Percentiles rank a stretch among this genome's conserved stretches.
Conservation (phyloP, 2,888 invertebrate species). For the Tuta absoluta region DNA sequence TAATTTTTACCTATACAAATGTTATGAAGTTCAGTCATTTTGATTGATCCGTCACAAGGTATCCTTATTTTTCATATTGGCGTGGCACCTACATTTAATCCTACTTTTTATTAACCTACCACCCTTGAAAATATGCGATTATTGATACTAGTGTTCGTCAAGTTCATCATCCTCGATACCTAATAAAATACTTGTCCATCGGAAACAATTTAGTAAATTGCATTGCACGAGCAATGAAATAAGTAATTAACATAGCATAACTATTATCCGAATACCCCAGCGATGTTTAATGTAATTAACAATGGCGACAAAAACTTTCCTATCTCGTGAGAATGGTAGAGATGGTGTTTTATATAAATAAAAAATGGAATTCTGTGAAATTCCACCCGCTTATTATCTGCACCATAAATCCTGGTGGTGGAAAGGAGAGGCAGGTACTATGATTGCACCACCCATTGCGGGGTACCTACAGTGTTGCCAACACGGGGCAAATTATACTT, state of each 20-base stretch:
- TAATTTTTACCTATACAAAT: not conserved
- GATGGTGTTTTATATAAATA: slow-evolving; percentile 37
- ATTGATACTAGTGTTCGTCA: too few species aligned
- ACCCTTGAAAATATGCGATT: too few species aligned
- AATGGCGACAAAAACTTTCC: slow-evolving; percentile 1
- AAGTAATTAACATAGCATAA: not conserved
- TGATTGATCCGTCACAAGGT: too few species aligned
- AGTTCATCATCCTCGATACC: too few species aligned
- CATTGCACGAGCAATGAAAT: not conserved
- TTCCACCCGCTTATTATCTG: slow-evolving; percentile 58
- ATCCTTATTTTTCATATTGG: too few species aligned
- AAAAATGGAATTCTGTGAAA: slow-evolving; percentile 61
- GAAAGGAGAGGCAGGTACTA: slow-evolving; percentile 39
- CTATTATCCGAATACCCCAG: not conserved
- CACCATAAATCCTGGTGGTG: slow-evolving; percentile 67
- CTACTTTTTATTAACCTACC: too few species aligned
- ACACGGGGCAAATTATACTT: not conserved
- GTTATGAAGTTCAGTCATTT: too few species aligned
- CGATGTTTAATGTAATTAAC: not conserved
- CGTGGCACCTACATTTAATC: too few species aligned
- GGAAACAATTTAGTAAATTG: too few species aligned
- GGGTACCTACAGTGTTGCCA: slow-evolving; percentile 38
- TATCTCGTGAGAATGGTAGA: slow-evolving; percentile 5
- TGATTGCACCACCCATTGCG: slow-evolving; percentile 60
- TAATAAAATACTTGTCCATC: too few species aligned